Evolutionary conservation across 2,888 invertebrate species (phyloP).

Genomic region (Prosopocoilus inquinatus): DNA sequence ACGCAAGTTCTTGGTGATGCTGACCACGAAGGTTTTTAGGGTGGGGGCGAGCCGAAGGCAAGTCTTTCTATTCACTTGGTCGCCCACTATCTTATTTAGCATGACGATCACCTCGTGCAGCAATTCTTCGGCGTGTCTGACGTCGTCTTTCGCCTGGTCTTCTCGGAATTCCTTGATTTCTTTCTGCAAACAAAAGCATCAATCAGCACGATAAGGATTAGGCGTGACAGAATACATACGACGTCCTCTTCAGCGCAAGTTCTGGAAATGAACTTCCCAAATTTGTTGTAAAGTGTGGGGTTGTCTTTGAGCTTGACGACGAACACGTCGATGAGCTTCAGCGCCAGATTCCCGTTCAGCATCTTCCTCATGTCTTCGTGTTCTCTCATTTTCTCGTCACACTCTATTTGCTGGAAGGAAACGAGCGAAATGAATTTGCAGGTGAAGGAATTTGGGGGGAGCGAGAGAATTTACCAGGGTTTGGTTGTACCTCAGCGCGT

Average conservation of each 20-base stretch:
- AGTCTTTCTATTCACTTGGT: constrained; percentile 35
- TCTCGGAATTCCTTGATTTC: constrained; percentile 27
- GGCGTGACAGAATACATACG: constrained; percentile 22
- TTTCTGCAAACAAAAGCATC: constrained; percentile 21
- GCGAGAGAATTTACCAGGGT: constrained; percentile 9
- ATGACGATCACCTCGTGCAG: constrained; percentile 36
- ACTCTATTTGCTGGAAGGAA: constrained; percentile 1
- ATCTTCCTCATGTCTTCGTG: constrained; percentile 32
- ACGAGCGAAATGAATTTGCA: not conserved
- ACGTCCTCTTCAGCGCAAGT: constrained; percentile 27
- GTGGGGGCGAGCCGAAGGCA: constrained; percentile 35
- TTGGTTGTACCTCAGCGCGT: constrained; percentile 5
- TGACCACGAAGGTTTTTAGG: constrained; percentile 27
- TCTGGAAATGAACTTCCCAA: constrained; percentile 23
- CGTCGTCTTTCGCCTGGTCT: constrained; percentile 29
- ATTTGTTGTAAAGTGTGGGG: constrained; percentile 23
- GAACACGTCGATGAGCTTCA: constrained; percentile 30
- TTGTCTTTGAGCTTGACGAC: constrained; percentile 28
- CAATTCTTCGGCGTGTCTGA: constrained; percentile 35
- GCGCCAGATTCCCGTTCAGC: constrained; percentile 33
- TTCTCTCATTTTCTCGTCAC: constrained; percentile 21
- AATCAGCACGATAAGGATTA: no score
- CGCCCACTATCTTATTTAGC: constrained; percentile 37
- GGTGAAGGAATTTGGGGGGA: not conserved
- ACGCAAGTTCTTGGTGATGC: constrained; percentile 17